A percentile compares a stretch with the other conserved stretches of the same genome.
These are phyloP conservation scores for Mico argentatus DNA, from an alignment of 2,797 vertebrate genomes.

Conservation along the genomic window DNA sequence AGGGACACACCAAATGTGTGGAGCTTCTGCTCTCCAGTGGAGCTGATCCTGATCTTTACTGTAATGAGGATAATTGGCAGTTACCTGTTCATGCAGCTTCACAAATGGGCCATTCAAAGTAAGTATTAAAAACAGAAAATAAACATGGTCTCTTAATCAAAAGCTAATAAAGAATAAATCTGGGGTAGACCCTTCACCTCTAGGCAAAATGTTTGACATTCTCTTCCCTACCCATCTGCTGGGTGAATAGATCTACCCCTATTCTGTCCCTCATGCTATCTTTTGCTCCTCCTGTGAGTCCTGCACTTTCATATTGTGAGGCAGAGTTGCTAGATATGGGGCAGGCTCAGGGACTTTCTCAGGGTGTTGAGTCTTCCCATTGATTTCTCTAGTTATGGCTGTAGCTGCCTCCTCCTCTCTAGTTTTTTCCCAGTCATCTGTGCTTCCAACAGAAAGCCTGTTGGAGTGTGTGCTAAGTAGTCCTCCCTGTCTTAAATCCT, in stretches of 20 bases:
- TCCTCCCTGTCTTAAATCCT: neutral
- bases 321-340: neutral
- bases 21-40: conserved; percentile 88
- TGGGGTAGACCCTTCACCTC: neutral
- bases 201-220: neutral
- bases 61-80: conserved; percentile 92
- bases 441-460: neutral
- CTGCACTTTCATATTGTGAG: neutral
- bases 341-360: neutral
- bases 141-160: conserved; percentile 35
- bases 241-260: neutral
- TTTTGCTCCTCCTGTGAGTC: neutral
- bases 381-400: neutral
- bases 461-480: neutral
- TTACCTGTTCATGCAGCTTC: conserved; percentile 95
- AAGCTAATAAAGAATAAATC: conserved; percentile 40
- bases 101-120: conserved; percentile 92
- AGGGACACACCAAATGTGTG: conserved; percentile 92
- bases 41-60: conserved; percentile 92
- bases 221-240: neutral
- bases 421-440: neutral
- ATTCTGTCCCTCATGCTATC: neutral
- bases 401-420: neutral
- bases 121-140: conserved; percentile 74
- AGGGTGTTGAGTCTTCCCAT: neutral